These are phyloP conservation scores for Phasia obesa DNA, from an alignment of 2,888 invertebrate genomes.

Conservation along the genomic window DNA sequence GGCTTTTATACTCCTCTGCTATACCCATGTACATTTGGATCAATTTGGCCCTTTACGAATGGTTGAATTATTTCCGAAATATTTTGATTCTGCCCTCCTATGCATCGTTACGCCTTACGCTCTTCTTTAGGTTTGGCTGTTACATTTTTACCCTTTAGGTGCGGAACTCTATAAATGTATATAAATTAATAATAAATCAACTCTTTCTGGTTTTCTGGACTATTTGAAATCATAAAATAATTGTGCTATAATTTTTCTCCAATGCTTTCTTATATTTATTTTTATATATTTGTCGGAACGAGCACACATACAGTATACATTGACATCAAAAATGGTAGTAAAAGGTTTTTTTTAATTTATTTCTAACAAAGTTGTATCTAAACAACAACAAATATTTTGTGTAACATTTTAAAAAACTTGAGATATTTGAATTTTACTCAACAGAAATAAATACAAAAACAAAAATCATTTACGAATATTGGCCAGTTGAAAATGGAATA, in stretches of 20 bases:
- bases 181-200: too few species aligned
- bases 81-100: too few species aligned
- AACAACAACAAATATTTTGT: slow-evolving; percentile 24
- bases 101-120: too few species aligned
- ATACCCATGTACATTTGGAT: too few species aligned
- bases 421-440: slow-evolving; percentile 50
- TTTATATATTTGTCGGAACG: background rate
- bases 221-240: background rate
- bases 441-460: background rate
- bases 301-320: background rate
- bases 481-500: background rate
- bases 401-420: slow-evolving; percentile 41
- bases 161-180: too few species aligned
- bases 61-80: too few species aligned
- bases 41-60: too few species aligned
- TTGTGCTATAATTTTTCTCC: slow-evolving; percentile 8
- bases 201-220: too few species aligned
- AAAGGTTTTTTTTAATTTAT: background rate
- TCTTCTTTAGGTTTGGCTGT: too few species aligned
- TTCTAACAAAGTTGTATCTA: background rate
- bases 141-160: too few species aligned
- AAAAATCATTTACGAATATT: slow-evolving; percentile 11
- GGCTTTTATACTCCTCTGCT: too few species aligned
- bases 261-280: background rate
- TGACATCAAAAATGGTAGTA: background rate